Conservation (phyloP, 2,797 vertebrate species). For the Diplodus puntazzo region DNA sequence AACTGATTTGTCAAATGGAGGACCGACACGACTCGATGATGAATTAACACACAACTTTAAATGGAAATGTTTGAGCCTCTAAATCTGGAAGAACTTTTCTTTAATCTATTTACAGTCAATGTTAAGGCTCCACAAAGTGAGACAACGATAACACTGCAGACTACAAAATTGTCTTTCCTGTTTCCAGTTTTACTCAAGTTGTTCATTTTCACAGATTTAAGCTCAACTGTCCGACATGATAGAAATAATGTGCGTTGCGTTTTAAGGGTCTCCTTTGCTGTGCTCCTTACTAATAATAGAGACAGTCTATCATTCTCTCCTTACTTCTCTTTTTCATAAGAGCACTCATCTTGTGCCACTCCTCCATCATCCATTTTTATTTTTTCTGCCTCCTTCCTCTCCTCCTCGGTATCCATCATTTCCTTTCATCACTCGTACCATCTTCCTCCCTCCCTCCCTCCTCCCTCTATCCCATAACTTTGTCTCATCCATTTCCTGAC, state of each 20-base stretch:
- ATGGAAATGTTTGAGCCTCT: conserved; percentile 9
- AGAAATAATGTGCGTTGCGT: conserved; percentile 42
- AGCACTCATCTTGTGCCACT: conserved; percentile 82
- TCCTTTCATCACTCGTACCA: conserved; percentile 74
- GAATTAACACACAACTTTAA: conserved; percentile 23
- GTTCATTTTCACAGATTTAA: conserved; percentile 66
- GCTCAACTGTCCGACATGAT: conserved; percentile 51
- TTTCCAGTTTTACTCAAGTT: conserved; percentile 52
- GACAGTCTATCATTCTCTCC: conserved; percentile 69
- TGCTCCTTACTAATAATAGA: conserved; percentile 59
- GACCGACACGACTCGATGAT: not conserved
- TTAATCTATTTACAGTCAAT: conserved; percentile 37
- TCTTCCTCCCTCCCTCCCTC: conserved; percentile 46
- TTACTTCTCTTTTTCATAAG: conserved; percentile 72
- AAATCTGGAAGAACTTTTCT: conserved; percentile 20
- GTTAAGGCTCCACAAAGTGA: conserved; percentile 7
- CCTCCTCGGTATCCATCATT: conserved; percentile 71
- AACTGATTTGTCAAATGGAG: not conserved
- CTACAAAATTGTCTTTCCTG: conserved; percentile 48
- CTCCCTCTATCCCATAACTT: conserved; percentile 73
- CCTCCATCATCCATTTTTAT: conserved; percentile 73
- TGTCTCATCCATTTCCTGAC: conserved; percentile 80
- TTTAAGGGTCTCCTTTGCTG: conserved; percentile 45
- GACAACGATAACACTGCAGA: conserved; percentile 17
- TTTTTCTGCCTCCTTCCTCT: conserved; percentile 72